Evolutionary conservation across 2,113 vertebrate genomes (phyloP).

Genomic region (Zosterops pallidus): DNA sequence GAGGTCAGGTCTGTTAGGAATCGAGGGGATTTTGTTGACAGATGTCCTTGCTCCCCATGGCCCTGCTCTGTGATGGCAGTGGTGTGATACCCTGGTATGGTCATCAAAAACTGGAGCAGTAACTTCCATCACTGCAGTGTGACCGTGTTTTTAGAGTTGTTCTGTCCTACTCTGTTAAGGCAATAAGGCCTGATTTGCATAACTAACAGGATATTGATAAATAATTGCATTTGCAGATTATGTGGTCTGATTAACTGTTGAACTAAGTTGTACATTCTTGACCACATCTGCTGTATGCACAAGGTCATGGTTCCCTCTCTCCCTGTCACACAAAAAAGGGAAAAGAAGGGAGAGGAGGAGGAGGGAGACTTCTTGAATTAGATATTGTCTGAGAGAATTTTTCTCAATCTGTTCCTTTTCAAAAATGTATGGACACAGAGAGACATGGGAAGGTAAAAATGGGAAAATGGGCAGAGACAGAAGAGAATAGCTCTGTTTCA

Average conservation of each 20-base stretch:
- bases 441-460: neutral
- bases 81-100: neutral
- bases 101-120: neutral
- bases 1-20: neutral
- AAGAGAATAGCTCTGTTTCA: neutral
- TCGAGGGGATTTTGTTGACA: fast-evolving
- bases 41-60: neutral
- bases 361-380: neutral
- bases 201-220: neutral
- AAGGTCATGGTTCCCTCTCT: neutral
- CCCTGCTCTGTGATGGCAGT: neutral
- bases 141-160: neutral
- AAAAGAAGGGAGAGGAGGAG: neutral
- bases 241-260: neutral
- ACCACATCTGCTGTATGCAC: neutral
- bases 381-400: neutral
- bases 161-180: neutral
- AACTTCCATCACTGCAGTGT: neutral
- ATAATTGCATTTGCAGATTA: neutral
- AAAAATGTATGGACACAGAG: neutral
- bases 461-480: neutral
- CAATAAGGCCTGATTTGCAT: neutral
- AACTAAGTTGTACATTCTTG: neutral
- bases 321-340: neutral
- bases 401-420: neutral